These are phyloP conservation scores for Vombatus ursinus DNA, from an alignment of 2,113 vertebrate species.

Conservation along the genomic window DNA sequence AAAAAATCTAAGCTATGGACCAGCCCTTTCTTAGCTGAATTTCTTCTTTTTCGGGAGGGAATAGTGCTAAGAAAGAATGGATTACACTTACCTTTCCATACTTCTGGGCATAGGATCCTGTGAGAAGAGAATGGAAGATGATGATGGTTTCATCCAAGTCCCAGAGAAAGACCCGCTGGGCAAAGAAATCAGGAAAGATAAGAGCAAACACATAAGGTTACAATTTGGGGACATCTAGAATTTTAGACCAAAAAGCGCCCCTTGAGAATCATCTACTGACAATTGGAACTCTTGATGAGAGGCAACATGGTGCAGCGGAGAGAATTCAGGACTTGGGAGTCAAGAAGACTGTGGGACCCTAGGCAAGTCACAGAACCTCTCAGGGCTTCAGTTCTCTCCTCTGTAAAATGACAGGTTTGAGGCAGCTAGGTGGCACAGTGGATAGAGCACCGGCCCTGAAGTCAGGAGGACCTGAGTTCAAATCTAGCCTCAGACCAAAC, in stretches of 20 bases:
- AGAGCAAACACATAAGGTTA: neutral
- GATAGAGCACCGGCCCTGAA: too few relatives aligned
- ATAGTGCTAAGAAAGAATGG: slow-evolving; percentile 19
- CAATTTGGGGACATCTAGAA: neutral
- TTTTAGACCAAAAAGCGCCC: neutral
- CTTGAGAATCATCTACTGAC: neutral
- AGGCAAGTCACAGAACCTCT: neutral
- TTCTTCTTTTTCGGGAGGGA: neutral
- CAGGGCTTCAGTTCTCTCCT: neutral
- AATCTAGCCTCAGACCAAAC: too few relatives aligned
- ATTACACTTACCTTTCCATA: slow-evolving; percentile 93
- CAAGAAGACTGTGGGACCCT: neutral
- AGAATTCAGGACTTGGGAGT: neutral
- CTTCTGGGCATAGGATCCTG: slow-evolving; percentile 97
- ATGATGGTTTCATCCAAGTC: slow-evolving; percentile 99
- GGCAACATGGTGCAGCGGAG: neutral
- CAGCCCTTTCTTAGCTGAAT: neutral
- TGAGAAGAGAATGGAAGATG: slow-evolving; percentile 98
- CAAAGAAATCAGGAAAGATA: slow-evolving; percentile 68
- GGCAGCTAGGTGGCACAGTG: too few relatives aligned
- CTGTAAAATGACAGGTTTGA: neutral
- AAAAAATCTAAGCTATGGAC: neutral
- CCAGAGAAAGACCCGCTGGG: slow-evolving; percentile 96
- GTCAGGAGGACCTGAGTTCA: too few relatives aligned
- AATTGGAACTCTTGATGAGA: neutral